Base-by-base conservation (phyloP, 1,140 invertebrate species). In the Linepithema humile region DNA sequence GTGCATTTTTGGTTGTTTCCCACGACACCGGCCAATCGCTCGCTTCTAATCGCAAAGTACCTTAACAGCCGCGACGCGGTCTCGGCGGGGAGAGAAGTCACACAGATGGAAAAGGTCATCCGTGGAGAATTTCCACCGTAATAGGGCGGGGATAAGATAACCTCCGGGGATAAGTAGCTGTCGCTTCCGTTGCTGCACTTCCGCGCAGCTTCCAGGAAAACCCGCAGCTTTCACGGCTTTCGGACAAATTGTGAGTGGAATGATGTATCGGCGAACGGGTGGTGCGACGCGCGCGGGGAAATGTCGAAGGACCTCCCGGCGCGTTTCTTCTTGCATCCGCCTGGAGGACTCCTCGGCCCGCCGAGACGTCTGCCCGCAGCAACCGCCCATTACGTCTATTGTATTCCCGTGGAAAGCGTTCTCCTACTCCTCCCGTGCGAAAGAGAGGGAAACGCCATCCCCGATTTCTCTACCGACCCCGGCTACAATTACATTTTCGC, bases 181-280 rank as follows among this genome's bases (percentile, higher is more conserved):
- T 90, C 89, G 89, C 91, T 93, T 93, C 91, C 86, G 91, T 89
- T 77, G 87, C 74, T 60, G 38, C 59, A 70, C 83, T 82, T 85
- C 82, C 67, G 67, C 26, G 23, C 32, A 55, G 20, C 38, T 59
- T 65, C 50, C 23, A 67, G 62, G 85, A 82, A 88, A 90, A 89
- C 88, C 88, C 89, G 67, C 89, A 90, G 90, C 89, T 93, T 93
- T 93, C 90, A 92, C 91, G 91, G 90, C 83, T 92, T 91, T 93
- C 83, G 83, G 88, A 90, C 88, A 91, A 92, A 91, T 92, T 91
- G 89, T 92, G 89, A 92, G 90, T 89, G 90, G 93, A 91, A 93
- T 93, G 92, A 93, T 90, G 90, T 90, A 93, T 93, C 85, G 91
- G 84, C 59, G 32, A 64, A 59, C 43, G 59, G 88, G 82, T 75